These are phyloP conservation scores for Limenitis camilla DNA, from an alignment of 2,888 invertebrate species.

Conservation along the genomic window DNA sequence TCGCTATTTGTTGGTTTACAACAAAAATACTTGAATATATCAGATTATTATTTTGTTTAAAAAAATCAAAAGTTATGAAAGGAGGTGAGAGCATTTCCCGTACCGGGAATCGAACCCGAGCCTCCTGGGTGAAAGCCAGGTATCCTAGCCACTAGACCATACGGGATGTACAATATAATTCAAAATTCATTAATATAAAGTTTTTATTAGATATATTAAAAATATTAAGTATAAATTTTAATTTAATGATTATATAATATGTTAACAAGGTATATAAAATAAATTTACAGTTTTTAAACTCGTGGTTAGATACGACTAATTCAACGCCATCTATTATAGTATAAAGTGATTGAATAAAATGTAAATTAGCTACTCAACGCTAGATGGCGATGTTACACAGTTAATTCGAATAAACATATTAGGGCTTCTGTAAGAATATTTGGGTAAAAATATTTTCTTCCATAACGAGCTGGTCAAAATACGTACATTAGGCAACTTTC, in stretches of 20 bases:
- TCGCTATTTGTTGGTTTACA: too few relatives aligned
- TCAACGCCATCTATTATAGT: not conserved
- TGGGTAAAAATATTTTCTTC: too few relatives aligned
- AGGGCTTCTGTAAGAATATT: too few relatives aligned
- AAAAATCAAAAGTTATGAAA: too few relatives aligned
- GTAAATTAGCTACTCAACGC: conserved; percentile 1
- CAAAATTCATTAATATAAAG: conserved; percentile 1
- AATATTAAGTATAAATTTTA: too few relatives aligned
- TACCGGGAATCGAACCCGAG: conserved; percentile 84
- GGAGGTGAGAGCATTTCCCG: conserved; percentile 70
- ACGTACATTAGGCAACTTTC: too few relatives aligned
- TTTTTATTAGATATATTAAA: too few relatives aligned
- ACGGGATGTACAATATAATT: conserved; percentile 47
- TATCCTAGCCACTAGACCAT: conserved; percentile 82
- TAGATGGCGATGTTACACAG: conserved; percentile 3
- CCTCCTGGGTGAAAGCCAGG: conserved; percentile 83
- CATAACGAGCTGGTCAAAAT: too few relatives aligned
- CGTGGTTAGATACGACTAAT: not conserved
- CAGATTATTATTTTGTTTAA: too few relatives aligned
- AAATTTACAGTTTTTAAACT: fast-evolving
- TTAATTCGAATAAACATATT: not conserved
- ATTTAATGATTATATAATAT: too few relatives aligned
- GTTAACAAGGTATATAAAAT: conserved; percentile 59
- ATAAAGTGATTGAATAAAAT: too few relatives aligned
- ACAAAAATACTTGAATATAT: too few relatives aligned